phyloP scores from a whole-genome alignment of 2,888 invertebrate species.

The Ophion ventricosus region DNA sequence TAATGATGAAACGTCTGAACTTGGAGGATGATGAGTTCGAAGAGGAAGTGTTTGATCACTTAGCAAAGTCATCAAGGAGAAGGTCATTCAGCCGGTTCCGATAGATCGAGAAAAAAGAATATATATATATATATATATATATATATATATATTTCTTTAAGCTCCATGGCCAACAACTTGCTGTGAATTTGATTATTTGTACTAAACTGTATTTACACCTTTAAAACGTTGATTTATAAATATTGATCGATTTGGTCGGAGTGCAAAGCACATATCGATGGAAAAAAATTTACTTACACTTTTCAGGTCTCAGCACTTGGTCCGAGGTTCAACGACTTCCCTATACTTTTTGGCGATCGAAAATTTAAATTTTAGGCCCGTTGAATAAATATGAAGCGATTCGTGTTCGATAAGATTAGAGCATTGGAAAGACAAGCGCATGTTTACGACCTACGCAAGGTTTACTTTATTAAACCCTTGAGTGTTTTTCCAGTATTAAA shows the following conservation, averaged over 20 bases:
- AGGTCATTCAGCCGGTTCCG: not conserved
- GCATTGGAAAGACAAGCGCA: no score
- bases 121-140: no score
- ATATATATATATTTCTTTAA: not conserved
- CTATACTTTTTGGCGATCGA: not conserved
- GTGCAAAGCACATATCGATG: not conserved
- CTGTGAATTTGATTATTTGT: not conserved
- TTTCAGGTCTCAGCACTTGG: not conserved
- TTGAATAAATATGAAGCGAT: not conserved
- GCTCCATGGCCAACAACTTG: not conserved
- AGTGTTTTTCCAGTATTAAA: no score
- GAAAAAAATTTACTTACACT: not conserved
- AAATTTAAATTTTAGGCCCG: no score
- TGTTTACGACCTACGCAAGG: no score
- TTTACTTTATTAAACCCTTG: no score
- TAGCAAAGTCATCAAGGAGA: not conserved
- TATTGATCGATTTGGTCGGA: slow-evolving; percentile 9
- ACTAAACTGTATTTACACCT: not conserved
- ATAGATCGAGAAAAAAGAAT: not conserved
- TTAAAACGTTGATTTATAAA: not conserved
- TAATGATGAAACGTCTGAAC: not conserved
- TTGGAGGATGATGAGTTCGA: not conserved
- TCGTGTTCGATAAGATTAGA: no score
- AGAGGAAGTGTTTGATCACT: not conserved
- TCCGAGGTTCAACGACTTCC: not conserved